These are phyloP conservation scores for Nannospalax galili DNA, from an alignment of 2,113 vertebrate genomes.

Conservation along the genomic window DNA sequence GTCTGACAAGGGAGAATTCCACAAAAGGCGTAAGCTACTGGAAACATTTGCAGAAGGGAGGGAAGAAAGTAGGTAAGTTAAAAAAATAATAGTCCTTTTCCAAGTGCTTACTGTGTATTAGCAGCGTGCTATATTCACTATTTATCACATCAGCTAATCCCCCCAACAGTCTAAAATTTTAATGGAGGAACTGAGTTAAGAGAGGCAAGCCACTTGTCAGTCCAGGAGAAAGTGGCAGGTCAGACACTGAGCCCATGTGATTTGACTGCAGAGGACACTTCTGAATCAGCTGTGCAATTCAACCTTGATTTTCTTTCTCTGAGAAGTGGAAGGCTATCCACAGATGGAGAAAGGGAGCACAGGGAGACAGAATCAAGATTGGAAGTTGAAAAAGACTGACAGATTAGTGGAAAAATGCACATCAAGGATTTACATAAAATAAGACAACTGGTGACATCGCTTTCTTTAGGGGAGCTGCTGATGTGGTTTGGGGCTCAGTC, in stretches of 20 bases:
- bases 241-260: accelerated
- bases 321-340: not conserved
- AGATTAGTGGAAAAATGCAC: not conserved
- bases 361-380: not conserved
- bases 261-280: not conserved
- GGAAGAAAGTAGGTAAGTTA: not conserved
- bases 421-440: constrained; percentile 1
- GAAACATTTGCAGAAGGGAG: not conserved
- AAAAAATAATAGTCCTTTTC: not conserved
- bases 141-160: not conserved
- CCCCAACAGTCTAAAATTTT: not conserved
- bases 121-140: not conserved
- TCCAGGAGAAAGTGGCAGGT: not conserved
- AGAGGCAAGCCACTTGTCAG: not conserved
- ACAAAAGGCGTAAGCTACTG: not conserved
- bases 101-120: not conserved
- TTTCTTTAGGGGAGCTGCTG: not conserved
- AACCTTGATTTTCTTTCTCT: not conserved
- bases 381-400: not conserved
- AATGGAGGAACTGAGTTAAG: not conserved
- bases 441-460: not conserved
- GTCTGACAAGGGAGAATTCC: not conserved
- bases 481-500: not conserved
- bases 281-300: not conserved
- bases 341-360: not conserved